Base-by-base conservation (phyloP, 2,113 vertebrate species). In the Fregetta grallaria region DNA sequence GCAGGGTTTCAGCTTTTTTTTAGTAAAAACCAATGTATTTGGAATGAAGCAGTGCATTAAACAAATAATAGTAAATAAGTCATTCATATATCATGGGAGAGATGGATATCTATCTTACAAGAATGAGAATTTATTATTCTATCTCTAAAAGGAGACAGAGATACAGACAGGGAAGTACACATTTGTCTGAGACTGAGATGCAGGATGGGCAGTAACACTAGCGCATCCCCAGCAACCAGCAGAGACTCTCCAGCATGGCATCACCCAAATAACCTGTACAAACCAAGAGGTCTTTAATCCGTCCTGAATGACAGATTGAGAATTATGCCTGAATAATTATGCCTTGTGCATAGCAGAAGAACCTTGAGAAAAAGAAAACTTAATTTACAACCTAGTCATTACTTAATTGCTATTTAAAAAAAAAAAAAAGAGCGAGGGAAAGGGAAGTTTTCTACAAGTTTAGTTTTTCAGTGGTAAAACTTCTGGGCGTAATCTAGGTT, bases 1-100 rank as follows among this genome's bases (percentile, higher is more conserved):
- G 2, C 10, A 21, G 5, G 0, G 0, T 15, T 7, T 16, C 38
- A 38, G 38, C 21, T 38, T 22, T 42, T 49, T 88, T 76, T 91
- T 61, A 61, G 27, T 34, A 45, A 29, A 74, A 73, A 4, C 1
- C 1, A 32, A 53, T 40, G 3, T 58, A 44, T 83, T 73, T 91
- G 19, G 15, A 80, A 61, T 63, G 16, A 68, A 91, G 26, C 7
- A 4, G 12, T 86, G 8, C 23, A 25, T 47, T 76, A 86, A 83
- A 65, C 4, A 65, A 85, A 59, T 78, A 74, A 55, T 21, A 75
- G 25, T 45, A 38, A 38, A 38, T 38, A 38, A 49, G 6, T 49
- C 34, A 53, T 73, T 86, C 9, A 19, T 27, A 5, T 44, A 47
- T 66, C 18, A 68, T 44, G 16, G 42, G 23, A 71, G 40, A 77